A percentile compares a stretch with the other conserved stretches of the same genome.
Evolutionary conservation across 2,113 vertebrate genomes (phyloP).

Genomic region (Lethenteron camtschaticum): DNA sequence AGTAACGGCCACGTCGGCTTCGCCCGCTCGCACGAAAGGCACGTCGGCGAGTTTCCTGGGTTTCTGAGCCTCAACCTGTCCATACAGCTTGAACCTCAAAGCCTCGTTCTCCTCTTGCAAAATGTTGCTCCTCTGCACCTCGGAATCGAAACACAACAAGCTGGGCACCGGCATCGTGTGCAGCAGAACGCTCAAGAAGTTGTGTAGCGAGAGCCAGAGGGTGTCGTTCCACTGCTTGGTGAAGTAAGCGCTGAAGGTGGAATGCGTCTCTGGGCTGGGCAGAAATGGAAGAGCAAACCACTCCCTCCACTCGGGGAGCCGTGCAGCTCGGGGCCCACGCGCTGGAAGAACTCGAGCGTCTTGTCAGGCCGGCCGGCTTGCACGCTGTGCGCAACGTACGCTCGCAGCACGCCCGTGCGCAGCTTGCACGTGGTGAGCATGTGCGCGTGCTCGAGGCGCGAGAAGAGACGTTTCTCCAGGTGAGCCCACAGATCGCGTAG

Average conservation of each 20-base stretch:
- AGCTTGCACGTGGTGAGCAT: conserved; percentile 65
- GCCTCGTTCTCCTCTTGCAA: conserved; percentile 70
- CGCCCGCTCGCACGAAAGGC: no score
- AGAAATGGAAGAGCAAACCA: conserved; percentile 87
- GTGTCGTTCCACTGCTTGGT: conserved; percentile 85
- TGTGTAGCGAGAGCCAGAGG: conserved; percentile 82
- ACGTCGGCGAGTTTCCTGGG: no score
- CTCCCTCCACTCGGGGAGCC: conserved; percentile 77
- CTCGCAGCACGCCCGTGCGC: conserved; percentile 69
- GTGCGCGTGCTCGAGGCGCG: conserved; percentile 57
- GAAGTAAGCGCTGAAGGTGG: conserved; percentile 63
- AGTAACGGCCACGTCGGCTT: no score
- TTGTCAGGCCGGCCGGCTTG: conserved; percentile 59
- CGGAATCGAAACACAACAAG: conserved; percentile 66
- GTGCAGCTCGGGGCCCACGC: conserved; percentile 60
- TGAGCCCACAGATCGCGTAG: conserved; percentile 80
- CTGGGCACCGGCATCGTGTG: conserved; percentile 87
- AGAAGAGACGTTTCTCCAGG: conserved; percentile 62
- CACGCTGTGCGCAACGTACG: conserved; percentile 55
- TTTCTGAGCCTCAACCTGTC: no score
- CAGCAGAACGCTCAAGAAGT: conserved; percentile 86
- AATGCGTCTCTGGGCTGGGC: conserved; percentile 51
- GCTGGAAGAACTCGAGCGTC: conserved; percentile 83
- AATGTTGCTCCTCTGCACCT: conserved; percentile 45
- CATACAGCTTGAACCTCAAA: conserved; percentile 33